Evolutionary conservation across 2,113 vertebrate genomes (phyloP).

Genomic region (Onychorhynchus coronatus): DNA sequence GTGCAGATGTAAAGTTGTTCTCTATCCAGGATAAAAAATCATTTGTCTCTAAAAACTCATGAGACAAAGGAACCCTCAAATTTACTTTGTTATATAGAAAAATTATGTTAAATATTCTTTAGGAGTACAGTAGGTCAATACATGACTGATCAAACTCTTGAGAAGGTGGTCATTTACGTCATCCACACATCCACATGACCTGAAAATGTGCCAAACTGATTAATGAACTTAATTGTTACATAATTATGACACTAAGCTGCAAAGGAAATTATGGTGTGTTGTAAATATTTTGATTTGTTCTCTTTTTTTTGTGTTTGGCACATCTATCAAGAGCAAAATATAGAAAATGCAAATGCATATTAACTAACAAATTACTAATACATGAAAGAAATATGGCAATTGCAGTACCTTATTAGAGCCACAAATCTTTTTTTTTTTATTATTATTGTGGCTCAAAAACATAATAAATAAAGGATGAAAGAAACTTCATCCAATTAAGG

Average conservation of each 20-base stretch:
- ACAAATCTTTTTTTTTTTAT: constrained; percentile 48
- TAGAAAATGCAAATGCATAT: constrained; percentile 32
- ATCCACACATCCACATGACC: neutral
- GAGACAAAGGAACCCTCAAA: neutral
- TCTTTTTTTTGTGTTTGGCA: constrained; percentile 18
- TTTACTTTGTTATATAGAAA: neutral
- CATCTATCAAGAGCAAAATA: constrained; percentile 30
- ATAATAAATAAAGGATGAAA: constrained; percentile 61
- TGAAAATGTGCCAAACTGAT: neutral
- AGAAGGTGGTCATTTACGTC: neutral
- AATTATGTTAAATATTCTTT: neutral
- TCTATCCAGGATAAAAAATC: neutral
- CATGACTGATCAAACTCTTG: neutral
- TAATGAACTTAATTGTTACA: constrained; percentile 2
- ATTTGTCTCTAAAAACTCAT: neutral
- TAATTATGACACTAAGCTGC: neutral
- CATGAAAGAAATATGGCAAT: constrained; percentile 35
- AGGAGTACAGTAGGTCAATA: neutral
- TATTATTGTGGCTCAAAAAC: neutral
- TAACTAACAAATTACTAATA: constrained; percentile 49
- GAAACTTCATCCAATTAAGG: constrained; percentile 63
- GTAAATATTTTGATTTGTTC: constrained; percentile 51
- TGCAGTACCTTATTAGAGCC: constrained; percentile 16
- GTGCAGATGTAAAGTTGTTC: neutral
- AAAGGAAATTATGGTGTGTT: neutral